These are phyloP conservation scores for Platycheirus rosarum DNA, from an alignment of 2,888 invertebrate genomes.

Conservation along the genomic window DNA sequence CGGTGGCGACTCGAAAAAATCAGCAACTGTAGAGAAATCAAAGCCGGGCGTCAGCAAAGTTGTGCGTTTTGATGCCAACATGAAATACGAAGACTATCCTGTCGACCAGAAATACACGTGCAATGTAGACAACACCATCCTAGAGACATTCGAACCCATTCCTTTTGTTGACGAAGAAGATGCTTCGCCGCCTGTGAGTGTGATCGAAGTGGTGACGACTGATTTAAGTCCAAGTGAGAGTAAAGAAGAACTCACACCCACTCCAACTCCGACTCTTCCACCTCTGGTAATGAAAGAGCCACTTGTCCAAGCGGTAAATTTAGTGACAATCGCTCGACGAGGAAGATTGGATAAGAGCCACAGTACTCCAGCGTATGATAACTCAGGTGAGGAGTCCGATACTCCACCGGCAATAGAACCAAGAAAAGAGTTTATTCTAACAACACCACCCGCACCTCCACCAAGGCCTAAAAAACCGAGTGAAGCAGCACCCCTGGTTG, in stretches of 20 bases:
- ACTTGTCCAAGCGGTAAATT: slow-evolving; percentile 79
- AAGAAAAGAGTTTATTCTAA: slow-evolving; percentile 81
- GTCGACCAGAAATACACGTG: slow-evolving; percentile 81
- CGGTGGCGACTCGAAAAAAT: slow-evolving; percentile 54
- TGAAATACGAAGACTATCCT: slow-evolving; percentile 81
- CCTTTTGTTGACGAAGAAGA: slow-evolving; percentile 82
- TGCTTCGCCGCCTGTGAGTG: slow-evolving; percentile 44
- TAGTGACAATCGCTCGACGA: slow-evolving; percentile 78
- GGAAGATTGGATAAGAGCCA: slow-evolving; percentile 90
- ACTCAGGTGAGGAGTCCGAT: slow-evolving; percentile 82
- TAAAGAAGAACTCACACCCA: slow-evolving; percentile 49
- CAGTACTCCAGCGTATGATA: slow-evolving; percentile 92
- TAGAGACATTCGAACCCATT: slow-evolving; percentile 82
- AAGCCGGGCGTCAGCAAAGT: slow-evolving; percentile 82
- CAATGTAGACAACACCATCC: slow-evolving; percentile 82
- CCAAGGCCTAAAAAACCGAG: slow-evolving; percentile 81
- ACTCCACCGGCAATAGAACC: slow-evolving; percentile 82
- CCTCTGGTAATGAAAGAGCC: slow-evolving; percentile 56
- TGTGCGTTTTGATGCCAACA: slow-evolving; percentile 82
- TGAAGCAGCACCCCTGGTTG: slow-evolving; percentile 80
- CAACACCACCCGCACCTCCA: slow-evolving; percentile 82
- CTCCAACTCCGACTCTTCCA: slow-evolving; percentile 23
- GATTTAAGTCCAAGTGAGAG: slow-evolving; percentile 39
- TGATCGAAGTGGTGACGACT: slow-evolving; percentile 21
- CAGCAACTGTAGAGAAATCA: slow-evolving; percentile 75